Percentiles rank a stretch among this genome's conserved stretches.
phyloP scores from a whole-genome alignment of 2,888 invertebrate genomes.

The Aethes cnicana region DNA sequence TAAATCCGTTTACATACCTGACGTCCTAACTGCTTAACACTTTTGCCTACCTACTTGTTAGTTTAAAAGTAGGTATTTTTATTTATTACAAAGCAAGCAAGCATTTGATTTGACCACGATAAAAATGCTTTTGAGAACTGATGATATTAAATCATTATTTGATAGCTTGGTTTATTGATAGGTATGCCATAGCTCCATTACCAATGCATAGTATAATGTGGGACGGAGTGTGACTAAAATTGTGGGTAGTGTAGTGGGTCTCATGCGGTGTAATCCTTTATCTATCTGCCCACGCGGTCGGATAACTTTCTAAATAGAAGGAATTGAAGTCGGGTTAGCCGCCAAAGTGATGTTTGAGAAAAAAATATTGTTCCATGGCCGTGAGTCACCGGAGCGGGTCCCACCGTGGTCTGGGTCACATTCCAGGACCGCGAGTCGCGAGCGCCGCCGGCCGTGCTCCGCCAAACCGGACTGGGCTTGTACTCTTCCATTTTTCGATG shows the following conservation, averaged over 20 bases:
- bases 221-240: conserved; percentile 46
- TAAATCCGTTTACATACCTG: too few relatives aligned
- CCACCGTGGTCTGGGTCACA: conserved; percentile 77
- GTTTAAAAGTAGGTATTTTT: too few relatives aligned
- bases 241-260: conserved; percentile 45
- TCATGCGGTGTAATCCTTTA: conserved; percentile 63
- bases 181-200: too few relatives aligned
- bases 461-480: conserved; percentile 50
- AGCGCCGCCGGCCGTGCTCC: conserved; percentile 35
- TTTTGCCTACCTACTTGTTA: too few relatives aligned
- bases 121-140: too few relatives aligned
- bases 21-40: too few relatives aligned
- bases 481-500: conserved; percentile 46
- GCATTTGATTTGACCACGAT: neutral
- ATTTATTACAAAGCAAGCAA: too few relatives aligned
- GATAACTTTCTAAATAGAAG: conserved; percentile 63
- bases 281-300: conserved; percentile 63
- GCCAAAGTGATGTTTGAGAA: conserved; percentile 47
- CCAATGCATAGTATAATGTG: conserved; percentile 34
- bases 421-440: conserved; percentile 57
- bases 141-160: too few relatives aligned
- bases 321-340: conserved; percentile 40
- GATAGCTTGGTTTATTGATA: too few relatives aligned
- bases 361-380: conserved; percentile 45
- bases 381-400: conserved; percentile 70